Base-by-base conservation (phyloP, 2,797 vertebrate species). In the Onychomys arenicola region DNA sequence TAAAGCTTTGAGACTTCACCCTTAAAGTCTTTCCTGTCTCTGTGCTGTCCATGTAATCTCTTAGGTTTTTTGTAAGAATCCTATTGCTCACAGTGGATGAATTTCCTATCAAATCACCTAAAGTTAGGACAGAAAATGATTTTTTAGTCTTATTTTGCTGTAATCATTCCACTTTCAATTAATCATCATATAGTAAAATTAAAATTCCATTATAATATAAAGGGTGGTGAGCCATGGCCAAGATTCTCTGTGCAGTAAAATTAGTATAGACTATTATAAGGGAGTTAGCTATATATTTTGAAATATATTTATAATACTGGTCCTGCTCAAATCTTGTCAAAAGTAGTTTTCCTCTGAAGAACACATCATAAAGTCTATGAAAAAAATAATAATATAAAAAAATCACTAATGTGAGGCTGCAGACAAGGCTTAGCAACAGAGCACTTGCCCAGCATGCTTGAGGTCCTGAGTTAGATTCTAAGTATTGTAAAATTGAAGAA, bases 211-310 rank as follows among this genome's bases (percentile, higher is more conserved):
- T 27, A 34, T 46, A 87, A 57, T 69, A 25, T 57, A 78, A 86
- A 91, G 43, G 32, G 55, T 6, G 94, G 1, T 10, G 59, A 87
- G 43, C 8, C 32, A 0, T 92, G 23, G 1, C 90, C 92, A 71
- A 93, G 52, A 49, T 85, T 77, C 34, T 77, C 11, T 78, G 19
- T 93, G 65, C 8, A 29, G 40, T 55, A 96, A 94, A 89, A 77
- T 89, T 8, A 59, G 8, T 78, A 69, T 46, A 91, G 5, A 52
- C 17, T 95, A 81, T 65, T 76, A 0, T 25, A 73, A 82, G 83
- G 82, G 11, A 85, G 52, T 55, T 97, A 98, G 91, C 97, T 97
- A 96, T 96, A 97, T 89, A 87, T 97, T 97, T 98, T 98, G 98
- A 94, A 93, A 86, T 71, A 85, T 6, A 91, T 27, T 88, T 9